Percentiles rank a stretch among this genome's conserved stretches.
Conservation (phyloP, 2,888 invertebrate genomes). For the Agapostemon virescens region DNA sequence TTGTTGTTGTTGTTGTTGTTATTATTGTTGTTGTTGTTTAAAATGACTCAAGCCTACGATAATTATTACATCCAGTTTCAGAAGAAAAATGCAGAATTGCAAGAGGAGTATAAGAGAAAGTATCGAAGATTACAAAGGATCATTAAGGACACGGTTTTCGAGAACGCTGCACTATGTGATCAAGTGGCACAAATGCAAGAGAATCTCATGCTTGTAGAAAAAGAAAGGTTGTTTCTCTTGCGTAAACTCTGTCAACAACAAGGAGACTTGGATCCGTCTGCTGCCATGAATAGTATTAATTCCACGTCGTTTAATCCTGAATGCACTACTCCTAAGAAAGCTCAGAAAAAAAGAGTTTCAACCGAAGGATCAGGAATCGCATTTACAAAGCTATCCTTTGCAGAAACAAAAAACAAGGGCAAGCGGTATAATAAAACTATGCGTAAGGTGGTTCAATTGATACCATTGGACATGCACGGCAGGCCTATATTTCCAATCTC, state of each 20-base stretch:
- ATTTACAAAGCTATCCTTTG: conserved; percentile 9
- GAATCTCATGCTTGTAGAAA: conserved; percentile 89
- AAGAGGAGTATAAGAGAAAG: conserved; percentile 84
- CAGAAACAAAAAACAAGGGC: conserved; percentile 74
- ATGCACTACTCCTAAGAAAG: conserved; percentile 72
- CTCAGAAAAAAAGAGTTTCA: conserved; percentile 72
- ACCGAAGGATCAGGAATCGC: conserved; percentile 65
- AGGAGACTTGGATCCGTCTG: conserved; percentile 74
- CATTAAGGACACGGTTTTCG: conserved; percentile 86
- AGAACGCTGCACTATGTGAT: conserved; percentile 93
- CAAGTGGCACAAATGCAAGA: conserved; percentile 93
- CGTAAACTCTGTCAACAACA: conserved; percentile 87
- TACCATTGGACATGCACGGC: conserved; percentile 85
- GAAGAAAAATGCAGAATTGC: conserved; percentile 76
- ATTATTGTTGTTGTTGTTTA: too few relatives aligned
- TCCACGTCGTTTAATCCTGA: conserved; percentile 68
- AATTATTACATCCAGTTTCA: conserved; percentile 75
- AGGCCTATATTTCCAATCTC: conserved; percentile 88
- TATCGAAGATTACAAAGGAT: conserved; percentile 84
- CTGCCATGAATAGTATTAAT: conserved; percentile 69
- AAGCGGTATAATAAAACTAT: conserved; percentile 74
- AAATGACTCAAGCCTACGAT: conserved; percentile 74
- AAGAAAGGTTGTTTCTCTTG: conserved; percentile 90
- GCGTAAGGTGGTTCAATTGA: conserved; percentile 83
- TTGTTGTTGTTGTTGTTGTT: too few relatives aligned